Evolutionary conservation across 2,113 vertebrate genomes (phyloP), one percentile per base, ranked within the genome.

Genomic region (Sinosuthora webbiana): DNA sequence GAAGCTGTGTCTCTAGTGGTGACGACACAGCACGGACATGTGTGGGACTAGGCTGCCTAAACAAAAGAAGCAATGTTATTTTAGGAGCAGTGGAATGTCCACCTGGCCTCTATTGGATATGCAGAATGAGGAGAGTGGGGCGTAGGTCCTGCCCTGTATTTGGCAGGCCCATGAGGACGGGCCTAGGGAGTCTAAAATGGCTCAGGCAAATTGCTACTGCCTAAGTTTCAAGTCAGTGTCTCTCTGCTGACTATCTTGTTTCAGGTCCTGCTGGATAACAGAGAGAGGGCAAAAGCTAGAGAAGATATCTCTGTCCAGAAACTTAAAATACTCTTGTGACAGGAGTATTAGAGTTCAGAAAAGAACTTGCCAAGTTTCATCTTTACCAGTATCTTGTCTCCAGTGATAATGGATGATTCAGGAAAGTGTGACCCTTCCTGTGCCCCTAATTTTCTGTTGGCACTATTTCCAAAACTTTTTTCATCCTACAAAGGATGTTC

Each of bases 391-490:
- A 87, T 89, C 91, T 95, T 87, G 76, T 93, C 91, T 94, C 56
- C 79, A 60, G 85, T 64, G 50, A 75, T 71, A 90, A 94, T 67
- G 89, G 71, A 89, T 89, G 44, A 94, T 90, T 93, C 79, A 95
- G 73, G 47, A 49, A 96, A 94, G 80, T 39, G 41, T 92, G 91
- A 94, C 89, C 86, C 77, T 96, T 95, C 39, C 24, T 73, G 93
- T 92, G 64, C 76, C 56, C 93, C 68, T 93, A 74, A 91, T 92
- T 52, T 92, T 96, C 73, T 91, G 20, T 31, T 92, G 83, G 93
- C 76, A 92, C 60, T 78, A 41, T 84, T 95, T 96, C 83, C 89
- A 92, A 81, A 83, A n/a, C 10, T 59, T 94, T 94, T 90, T 93
- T 94, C 64, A 93, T 57, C 37, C 56, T 73, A 89, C 89, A 95